Evolutionary conservation across 2,113 vertebrate species (phyloP).

Genomic region (Nothobranchius kuhntae): DNA sequence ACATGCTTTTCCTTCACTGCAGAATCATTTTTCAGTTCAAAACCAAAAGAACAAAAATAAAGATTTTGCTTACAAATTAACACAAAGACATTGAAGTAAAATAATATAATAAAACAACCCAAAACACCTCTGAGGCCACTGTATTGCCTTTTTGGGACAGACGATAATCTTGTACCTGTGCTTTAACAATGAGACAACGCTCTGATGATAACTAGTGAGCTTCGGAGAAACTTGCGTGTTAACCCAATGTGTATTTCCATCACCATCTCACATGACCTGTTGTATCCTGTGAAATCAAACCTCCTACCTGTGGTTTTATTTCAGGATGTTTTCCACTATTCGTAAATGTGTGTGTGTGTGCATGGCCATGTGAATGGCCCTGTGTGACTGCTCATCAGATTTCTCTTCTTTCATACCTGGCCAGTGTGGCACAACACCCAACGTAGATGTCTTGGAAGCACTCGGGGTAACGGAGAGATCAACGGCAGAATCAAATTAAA

Average conservation of each 20-base stretch:
- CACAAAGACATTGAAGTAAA: too few relatives aligned
- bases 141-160: not conserved
- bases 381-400: constrained; percentile 76
- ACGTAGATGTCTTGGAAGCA: constrained; percentile 79
- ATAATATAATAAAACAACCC: not conserved
- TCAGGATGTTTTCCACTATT: constrained; percentile 81
- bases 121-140: not conserved
- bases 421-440: constrained; percentile 62
- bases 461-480: constrained; percentile 79
- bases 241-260: constrained; percentile 73
- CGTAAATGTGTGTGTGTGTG: constrained; percentile 30
- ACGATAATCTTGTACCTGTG: not conserved
- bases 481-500: constrained; percentile 84
- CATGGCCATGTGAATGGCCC: constrained; percentile 51
- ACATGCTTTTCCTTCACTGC: not conserved
- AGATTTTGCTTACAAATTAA: too few relatives aligned
- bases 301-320: constrained; percentile 77
- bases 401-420: constrained; percentile 70
- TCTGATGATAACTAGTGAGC: constrained; percentile 21
- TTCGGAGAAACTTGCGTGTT: constrained; percentile 42
- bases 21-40: not conserved
- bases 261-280: constrained; percentile 74
- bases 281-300: constrained; percentile 75
- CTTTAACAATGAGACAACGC: not conserved
- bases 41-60: too few relatives aligned